phyloP scores from a whole-genome alignment of 2,797 vertebrate species.

The Sebastes alutus region DNA sequence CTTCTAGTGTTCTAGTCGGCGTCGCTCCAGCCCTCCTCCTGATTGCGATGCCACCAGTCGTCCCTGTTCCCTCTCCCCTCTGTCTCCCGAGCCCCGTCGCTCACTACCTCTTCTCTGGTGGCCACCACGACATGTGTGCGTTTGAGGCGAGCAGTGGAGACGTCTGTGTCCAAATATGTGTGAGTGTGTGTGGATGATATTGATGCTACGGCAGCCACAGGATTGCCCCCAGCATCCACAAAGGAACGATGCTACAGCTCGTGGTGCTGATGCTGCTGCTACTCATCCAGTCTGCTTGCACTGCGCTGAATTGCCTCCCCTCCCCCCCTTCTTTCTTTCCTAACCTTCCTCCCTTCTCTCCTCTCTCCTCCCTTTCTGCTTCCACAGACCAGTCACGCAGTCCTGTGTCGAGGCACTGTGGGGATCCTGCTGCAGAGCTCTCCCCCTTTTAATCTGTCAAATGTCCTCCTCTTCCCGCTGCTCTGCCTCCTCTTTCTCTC shows the following conservation, averaged over 20 bases:
- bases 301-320: constrained; percentile 75
- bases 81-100: constrained; percentile 56
- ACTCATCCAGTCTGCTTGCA: constrained; percentile 77
- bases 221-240: constrained; percentile 33
- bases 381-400: constrained; percentile 82
- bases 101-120: constrained; percentile 58
- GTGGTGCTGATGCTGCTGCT: constrained; percentile 78
- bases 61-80: constrained; percentile 64
- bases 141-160: constrained; percentile 33
- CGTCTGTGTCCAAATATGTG: constrained; percentile 27
- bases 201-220: constrained; percentile 54
- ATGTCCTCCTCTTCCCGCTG: constrained; percentile 39
- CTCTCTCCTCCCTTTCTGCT: constrained; percentile 55
- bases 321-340: constrained; percentile 61
- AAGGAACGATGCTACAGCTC: constrained; percentile 75
- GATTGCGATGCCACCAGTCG: constrained; percentile 49
- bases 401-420: constrained; percentile 67
- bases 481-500: constrained; percentile 16
- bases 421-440: constrained; percentile 79
- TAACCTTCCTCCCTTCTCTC: constrained; percentile 57
- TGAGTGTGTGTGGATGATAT: constrained; percentile 8
- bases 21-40: constrained; percentile 67
- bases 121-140: constrained; percentile 70
- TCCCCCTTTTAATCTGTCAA: constrained; percentile 57
- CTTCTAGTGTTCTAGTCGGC: constrained; percentile 61